Evolutionary conservation across 2,888 invertebrate genomes (phyloP).

Genomic region (Clusia tigrina): DNA sequence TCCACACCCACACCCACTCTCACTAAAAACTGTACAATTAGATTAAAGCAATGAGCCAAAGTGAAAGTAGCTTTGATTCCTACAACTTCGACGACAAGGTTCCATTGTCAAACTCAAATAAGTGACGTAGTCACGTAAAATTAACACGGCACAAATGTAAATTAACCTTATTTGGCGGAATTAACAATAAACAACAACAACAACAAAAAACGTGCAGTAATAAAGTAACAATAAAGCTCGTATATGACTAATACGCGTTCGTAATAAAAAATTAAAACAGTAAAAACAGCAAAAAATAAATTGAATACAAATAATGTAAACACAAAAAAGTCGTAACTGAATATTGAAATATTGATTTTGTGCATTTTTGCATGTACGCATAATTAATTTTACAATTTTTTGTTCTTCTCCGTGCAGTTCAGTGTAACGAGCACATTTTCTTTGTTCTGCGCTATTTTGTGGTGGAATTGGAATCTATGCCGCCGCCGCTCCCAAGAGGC

Average conservation of each 20-base stretch:
- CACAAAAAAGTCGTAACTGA: no score
- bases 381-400: background rate
- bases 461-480: background rate
- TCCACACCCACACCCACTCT: background rate
- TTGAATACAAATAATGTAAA: no score
- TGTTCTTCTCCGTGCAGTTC: background rate
- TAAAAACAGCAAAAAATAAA: no score
- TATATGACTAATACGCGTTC: background rate
- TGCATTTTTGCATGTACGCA: conserved; percentile 17
- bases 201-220: background rate
- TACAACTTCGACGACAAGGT: conserved; percentile 24
- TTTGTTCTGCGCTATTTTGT: background rate
- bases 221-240: background rate
- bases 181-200: conserved; percentile 8
- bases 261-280: no score
- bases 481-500: background rate
- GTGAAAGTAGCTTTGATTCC: conserved; percentile 30
- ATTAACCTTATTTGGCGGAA: background rate
- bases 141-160: conserved; percentile 7
- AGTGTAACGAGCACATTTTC: background rate
- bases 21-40: background rate
- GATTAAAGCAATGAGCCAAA: background rate
- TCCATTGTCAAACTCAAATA: background rate
- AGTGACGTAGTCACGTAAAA: conserved; percentile 7
- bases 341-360: conserved; percentile 5